These are phyloP conservation scores for Argentina silus DNA, from an alignment of 2,797 vertebrate genomes.

Conservation along the genomic window DNA sequence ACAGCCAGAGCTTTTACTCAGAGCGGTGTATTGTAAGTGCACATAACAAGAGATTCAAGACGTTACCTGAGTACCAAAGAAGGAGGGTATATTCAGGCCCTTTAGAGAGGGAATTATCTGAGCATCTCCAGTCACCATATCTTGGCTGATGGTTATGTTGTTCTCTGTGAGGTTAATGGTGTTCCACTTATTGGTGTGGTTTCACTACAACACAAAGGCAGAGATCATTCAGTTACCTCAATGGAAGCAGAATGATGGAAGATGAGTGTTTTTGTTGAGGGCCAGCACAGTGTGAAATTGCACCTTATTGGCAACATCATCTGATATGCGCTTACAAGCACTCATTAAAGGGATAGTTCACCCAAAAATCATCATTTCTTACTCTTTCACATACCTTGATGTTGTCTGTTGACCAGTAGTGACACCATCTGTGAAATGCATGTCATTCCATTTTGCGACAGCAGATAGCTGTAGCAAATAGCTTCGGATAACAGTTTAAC, in stretches of 20 bases:
- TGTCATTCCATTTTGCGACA: no score
- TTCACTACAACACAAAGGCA: conserved; percentile 32
- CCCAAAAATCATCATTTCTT: background rate
- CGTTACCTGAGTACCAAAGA: background rate
- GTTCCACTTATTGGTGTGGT: conserved; percentile 40
- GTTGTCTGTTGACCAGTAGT: no score
- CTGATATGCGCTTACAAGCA: conserved; percentile 54
- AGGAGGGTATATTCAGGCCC: background rate
- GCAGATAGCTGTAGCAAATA: no score
- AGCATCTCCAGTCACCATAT: conserved; percentile 12
- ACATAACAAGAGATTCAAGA: background rate
- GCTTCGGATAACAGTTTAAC: no score
- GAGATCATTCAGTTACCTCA: conserved; percentile 56
- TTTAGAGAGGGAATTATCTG: conserved; percentile 39
- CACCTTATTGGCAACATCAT: conserved; percentile 53
- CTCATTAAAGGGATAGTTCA: conserved; percentile 19
- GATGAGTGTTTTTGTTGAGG: conserved; percentile 65
- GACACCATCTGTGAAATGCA: no score
- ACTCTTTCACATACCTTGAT: no score
- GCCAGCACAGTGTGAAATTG: conserved; percentile 71
- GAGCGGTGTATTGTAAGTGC: background rate
- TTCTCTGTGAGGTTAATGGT: conserved; percentile 36
- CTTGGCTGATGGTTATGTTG: conserved; percentile 29
- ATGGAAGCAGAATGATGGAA: conserved; percentile 51
- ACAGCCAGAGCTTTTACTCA: background rate